A percentile compares a stretch with the other conserved stretches of the same genome.
Conservation (phyloP, 2,888 invertebrate genomes). For the Dryobota labecula region DNA sequence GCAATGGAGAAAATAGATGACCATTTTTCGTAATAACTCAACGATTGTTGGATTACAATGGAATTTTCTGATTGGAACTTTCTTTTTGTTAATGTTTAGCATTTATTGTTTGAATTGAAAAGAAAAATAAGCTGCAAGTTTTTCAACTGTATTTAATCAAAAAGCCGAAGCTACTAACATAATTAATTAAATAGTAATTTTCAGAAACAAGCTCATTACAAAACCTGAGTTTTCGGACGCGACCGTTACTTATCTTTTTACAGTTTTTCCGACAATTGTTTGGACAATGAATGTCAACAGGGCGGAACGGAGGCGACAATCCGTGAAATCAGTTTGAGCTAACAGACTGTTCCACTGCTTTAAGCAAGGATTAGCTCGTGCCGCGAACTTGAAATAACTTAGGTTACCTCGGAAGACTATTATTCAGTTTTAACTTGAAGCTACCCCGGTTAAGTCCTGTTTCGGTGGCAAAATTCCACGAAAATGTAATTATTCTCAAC, state of each 20-base stretch:
- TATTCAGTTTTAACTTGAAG: slow-evolving; percentile 15
- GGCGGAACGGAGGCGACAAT: slow-evolving; percentile 71
- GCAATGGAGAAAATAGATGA: slow-evolving; percentile 41
- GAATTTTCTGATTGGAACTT: slow-evolving; percentile 30
- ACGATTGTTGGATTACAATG: slow-evolving; percentile 36
- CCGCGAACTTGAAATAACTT: slow-evolving; percentile 32
- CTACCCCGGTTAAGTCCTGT: neutral
- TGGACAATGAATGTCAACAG: slow-evolving; percentile 70
- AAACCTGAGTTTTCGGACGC: slow-evolving; percentile 33
- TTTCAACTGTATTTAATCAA: slow-evolving; percentile 9
- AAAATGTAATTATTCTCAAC: slow-evolving; percentile 28
- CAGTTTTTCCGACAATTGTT: slow-evolving; percentile 61
- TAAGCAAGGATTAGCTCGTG: slow-evolving; percentile 44
- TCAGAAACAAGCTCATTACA: slow-evolving; percentile 16
- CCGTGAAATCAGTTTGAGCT: slow-evolving; percentile 73
- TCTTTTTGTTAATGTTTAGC: slow-evolving; percentile 29
- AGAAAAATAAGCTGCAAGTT: slow-evolving; percentile 8
- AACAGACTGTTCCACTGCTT: slow-evolving; percentile 55
- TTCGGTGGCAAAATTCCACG: slow-evolving; percentile 1
- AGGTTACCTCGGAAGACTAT: slow-evolving; percentile 18
- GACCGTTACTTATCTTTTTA: slow-evolving; percentile 62
- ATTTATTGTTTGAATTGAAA: slow-evolving; percentile 22
- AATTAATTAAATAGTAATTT: slow-evolving; percentile 19
- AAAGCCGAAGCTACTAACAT: neutral
- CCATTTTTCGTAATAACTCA: slow-evolving; percentile 41